Evolutionary conservation across 2,113 vertebrate genomes (phyloP), one percentile per base, ranked within the genome.

Genomic region (Clarias batrachus): DNA sequence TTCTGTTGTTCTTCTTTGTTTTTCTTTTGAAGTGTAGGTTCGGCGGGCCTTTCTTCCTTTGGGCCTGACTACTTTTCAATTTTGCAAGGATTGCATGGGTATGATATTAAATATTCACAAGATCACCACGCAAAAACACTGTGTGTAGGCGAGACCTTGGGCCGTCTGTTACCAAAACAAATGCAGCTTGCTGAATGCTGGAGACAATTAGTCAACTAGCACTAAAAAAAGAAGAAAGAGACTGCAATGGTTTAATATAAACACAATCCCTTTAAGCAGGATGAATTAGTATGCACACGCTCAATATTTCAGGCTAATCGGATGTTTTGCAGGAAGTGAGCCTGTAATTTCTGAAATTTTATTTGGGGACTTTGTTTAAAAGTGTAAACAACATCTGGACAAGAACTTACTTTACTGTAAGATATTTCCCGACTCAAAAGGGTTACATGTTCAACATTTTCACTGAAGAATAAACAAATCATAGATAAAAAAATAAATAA

Each of bases 31-130:
- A 56, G 84, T 60, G 21, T 10, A 33, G 27, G 63, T 54, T 74
- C 62, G 19, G 76, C 17, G 3, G 30, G 62, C 76, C 54, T 13
- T 86, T 41, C 78, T 13, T 86, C 27, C 78, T 86, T 30, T 48
- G 57, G 59, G 59, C 59, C 63, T 17, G 57, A 73, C 33, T 76
- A 76, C 84, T 70, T 70, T 70, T 86, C 76, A 57, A 80, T 70
- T 87, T 81, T 83, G 60, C 56, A 76, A 83, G 80, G 62, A 77
- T 59, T 78, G 86, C 81, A 65, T 78, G 86, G 33, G 86, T 54
- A 25, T 65, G 60, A 87, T 83, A 87, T 87, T 87, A 87, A 87
- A 87, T 87, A 87, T 87, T 87, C 86, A 87, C 60, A 76, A 78
- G 81, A 87, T 78, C 86, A 76, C 73, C 48, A 86, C 52, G 81